phyloP scores from a whole-genome alignment of 2,888 invertebrate genomes.

The Laspeyria flexula region DNA sequence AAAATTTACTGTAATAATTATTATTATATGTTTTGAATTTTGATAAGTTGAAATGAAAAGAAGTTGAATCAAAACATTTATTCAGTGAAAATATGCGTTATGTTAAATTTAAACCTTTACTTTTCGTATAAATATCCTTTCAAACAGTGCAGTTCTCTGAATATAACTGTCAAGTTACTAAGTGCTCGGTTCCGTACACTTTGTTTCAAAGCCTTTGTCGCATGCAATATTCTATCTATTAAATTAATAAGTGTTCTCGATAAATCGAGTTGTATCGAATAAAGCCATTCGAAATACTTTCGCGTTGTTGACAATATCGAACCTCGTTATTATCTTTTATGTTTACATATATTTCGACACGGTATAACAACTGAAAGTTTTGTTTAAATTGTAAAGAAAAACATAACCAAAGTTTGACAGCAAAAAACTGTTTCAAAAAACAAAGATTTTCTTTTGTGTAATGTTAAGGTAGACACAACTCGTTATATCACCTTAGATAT shows the following conservation, averaged over 20 bases:
- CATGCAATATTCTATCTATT: neutral
- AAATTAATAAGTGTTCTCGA: slow-evolving; percentile 17
- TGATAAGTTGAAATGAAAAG: too few relatives aligned
- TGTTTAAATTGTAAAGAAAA: slow-evolving; percentile 16
- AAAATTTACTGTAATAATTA: too few relatives aligned
- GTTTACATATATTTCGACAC: slow-evolving; percentile 27
- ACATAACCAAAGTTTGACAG: neutral
- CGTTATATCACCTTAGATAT: too few relatives aligned
- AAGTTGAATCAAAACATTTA: too few relatives aligned
- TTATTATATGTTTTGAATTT: too few relatives aligned
- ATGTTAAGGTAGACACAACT: too few relatives aligned
- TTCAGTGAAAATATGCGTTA: too few relatives aligned
- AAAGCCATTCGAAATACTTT: slow-evolving; percentile 38
- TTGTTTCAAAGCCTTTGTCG: neutral
- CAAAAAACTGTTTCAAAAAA: too few relatives aligned
- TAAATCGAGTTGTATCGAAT: slow-evolving; percentile 26
- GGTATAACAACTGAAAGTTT: slow-evolving; percentile 36
- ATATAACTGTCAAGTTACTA: neutral
- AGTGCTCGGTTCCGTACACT: neutral
- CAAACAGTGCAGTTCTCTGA: neutral
- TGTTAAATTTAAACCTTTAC: neutral
- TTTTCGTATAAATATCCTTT: neutral
- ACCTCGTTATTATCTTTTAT: slow-evolving; percentile 34
- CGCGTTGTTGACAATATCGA: slow-evolving; percentile 22
- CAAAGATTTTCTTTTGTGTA: too few relatives aligned